phyloP scores from a whole-genome alignment of 2,797 vertebrate species.

The Eutrigla gurnardus region DNA sequence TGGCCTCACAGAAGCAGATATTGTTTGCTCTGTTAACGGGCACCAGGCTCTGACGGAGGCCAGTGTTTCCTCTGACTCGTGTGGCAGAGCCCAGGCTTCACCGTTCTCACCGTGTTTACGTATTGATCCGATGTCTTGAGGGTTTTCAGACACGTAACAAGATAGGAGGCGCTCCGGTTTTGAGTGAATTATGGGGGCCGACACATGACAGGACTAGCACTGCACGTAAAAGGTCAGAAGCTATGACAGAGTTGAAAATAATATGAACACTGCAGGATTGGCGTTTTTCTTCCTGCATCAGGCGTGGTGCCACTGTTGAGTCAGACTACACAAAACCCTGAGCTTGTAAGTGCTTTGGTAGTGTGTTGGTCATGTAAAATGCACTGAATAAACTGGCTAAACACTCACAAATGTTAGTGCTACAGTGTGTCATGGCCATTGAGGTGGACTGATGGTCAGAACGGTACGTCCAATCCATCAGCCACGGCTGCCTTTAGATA shows the following conservation, averaged over 20 bases:
- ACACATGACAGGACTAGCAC: neutral
- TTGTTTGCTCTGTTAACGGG: constrained; percentile 39
- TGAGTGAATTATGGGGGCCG: constrained; percentile 2
- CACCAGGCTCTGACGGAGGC: constrained; percentile 32
- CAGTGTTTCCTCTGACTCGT: constrained; percentile 32
- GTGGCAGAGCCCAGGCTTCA: neutral
- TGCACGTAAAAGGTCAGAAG: neutral
- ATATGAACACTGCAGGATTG: neutral
- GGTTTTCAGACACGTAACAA: constrained; percentile 18
- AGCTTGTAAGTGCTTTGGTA: neutral
- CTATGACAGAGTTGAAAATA: constrained; percentile 3
- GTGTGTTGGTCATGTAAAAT: neutral
- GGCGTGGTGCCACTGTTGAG: neutral
- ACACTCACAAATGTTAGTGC: neutral
- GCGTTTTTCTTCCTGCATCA: neutral
- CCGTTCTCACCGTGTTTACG: neutral
- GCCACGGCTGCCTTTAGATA: neutral
- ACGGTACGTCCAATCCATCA: neutral
- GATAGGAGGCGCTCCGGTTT: constrained; percentile 3
- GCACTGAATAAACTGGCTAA: neutral
- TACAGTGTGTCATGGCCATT: neutral
- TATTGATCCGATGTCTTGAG: constrained; percentile 17
- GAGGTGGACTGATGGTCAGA: neutral
- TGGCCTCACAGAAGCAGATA: constrained; percentile 34
- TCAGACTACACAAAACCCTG: neutral